phyloP scores from a whole-genome alignment of 2,113 vertebrate species.

The Melozone crissalis region DNA sequence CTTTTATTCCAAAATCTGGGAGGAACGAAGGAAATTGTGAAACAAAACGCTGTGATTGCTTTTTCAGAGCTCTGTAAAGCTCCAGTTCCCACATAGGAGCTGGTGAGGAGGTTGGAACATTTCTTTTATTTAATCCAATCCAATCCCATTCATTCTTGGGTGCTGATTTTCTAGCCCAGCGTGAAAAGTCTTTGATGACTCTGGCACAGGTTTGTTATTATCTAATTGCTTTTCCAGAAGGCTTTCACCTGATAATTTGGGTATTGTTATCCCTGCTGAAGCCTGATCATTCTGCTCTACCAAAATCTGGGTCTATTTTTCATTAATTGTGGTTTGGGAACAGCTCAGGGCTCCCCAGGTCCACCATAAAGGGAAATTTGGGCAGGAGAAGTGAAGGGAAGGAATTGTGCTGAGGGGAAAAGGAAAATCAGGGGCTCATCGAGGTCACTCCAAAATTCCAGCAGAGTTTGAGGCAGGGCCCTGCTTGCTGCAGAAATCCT shows the following conservation, averaged over 20 bases:
- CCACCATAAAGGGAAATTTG: background rate
- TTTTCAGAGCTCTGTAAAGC: background rate
- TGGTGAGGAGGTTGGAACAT: background rate
- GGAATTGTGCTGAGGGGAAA: background rate
- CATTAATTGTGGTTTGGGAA: background rate
- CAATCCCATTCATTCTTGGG: background rate
- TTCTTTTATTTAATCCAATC: constrained; percentile 16
- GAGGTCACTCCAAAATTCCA: background rate
- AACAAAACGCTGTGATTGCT: background rate
- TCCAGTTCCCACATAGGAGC: background rate
- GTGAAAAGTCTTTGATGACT: constrained; percentile 12
- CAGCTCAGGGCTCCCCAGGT: background rate
- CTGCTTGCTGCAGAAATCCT: background rate
- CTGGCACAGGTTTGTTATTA: background rate
- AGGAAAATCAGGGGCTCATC: background rate
- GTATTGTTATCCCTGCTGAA: background rate
- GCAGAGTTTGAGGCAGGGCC: background rate
- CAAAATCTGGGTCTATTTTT: background rate
- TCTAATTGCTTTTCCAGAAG: constrained; percentile 16
- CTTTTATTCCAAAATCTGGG: background rate
- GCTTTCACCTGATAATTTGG: background rate
- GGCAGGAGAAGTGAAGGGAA: fast-evolving
- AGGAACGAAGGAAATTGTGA: background rate
- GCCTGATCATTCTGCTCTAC: background rate
- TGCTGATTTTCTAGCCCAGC: background rate